Percentiles rank a stretch among this genome's conserved stretches.
These are phyloP conservation scores for Phaonia tiefii DNA, from an alignment of 2,888 invertebrate genomes.

Conservation along the genomic window DNA sequence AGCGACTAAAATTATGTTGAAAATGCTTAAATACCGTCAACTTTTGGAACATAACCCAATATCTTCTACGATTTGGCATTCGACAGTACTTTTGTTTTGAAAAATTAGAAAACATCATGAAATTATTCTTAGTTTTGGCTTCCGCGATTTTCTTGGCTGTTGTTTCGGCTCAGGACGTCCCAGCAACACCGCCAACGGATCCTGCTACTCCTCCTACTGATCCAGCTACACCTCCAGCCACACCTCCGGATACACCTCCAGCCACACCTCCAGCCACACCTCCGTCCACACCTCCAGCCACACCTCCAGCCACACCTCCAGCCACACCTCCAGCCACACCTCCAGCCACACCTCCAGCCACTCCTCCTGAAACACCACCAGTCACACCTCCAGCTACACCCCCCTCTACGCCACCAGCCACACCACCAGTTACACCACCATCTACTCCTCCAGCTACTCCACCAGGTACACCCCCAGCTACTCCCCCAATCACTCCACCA, in stretches of 20 bases:
- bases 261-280: neutral
- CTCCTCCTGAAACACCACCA: neutral
- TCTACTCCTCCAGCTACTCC: neutral
- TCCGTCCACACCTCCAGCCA: neutral
- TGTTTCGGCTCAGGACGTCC: neutral
- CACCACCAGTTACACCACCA: neutral
- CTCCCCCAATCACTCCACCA: neutral
- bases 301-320: neutral
- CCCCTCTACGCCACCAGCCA: neutral
- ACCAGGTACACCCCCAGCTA: neutral
- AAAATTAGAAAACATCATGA: too few relatives aligned
- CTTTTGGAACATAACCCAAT: too few relatives aligned
- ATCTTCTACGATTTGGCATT: too few relatives aligned
- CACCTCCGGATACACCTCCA: neutral
- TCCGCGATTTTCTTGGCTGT: neutral
- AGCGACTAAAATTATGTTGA: too few relatives aligned
- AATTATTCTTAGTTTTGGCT: neutral
- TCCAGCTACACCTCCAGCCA: neutral
- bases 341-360: neutral
- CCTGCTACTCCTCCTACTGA: neutral
- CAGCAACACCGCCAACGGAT: neutral
- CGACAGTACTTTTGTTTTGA: too few relatives aligned
- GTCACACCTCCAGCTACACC: neutral
- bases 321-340: neutral
- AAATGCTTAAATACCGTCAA: too few relatives aligned